phyloP scores from a whole-genome alignment of 2,888 invertebrate genomes.

The Drosophila nr. fundita region DNA sequence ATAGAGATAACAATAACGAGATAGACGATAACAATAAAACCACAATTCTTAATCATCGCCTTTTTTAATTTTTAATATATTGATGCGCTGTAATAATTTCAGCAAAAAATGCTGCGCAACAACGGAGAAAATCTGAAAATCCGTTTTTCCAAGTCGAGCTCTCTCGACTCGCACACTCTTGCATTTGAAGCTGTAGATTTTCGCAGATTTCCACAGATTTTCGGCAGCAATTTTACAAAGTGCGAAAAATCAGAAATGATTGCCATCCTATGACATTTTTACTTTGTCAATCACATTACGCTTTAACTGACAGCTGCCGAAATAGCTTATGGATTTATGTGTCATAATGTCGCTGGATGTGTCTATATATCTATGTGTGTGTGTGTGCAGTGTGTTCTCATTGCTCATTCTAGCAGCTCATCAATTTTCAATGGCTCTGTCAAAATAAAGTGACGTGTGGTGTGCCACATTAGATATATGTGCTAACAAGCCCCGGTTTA shows the following conservation, averaged over 20 bases:
- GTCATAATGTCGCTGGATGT: conserved; percentile 27
- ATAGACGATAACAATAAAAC: no score
- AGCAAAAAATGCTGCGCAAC: not conserved
- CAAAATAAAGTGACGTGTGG: conserved; percentile 57
- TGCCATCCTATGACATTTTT: conserved; percentile 20
- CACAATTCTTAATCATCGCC: not conserved
- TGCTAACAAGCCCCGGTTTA: conserved; percentile 52
- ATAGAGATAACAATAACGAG: no score
- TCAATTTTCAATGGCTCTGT: conserved; percentile 62
- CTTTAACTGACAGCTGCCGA: conserved; percentile 42
- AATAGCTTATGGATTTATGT: conserved; percentile 34
- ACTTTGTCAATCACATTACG: conserved; percentile 24
- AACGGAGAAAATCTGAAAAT: not conserved
- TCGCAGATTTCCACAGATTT: not conserved
- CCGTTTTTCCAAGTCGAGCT: not conserved
- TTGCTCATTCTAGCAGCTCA: conserved; percentile 48
- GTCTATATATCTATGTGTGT: not conserved
- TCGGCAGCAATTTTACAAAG: not conserved
- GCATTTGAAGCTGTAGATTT: not conserved
- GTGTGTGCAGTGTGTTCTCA: conserved; percentile 16
- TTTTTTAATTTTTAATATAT: no score
- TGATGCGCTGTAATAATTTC: not conserved
- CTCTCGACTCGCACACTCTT: not conserved
- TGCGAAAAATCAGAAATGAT: conserved; percentile 2
- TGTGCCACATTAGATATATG: conserved; percentile 42